phyloP scores from a whole-genome alignment of 2,113 vertebrate species.

The Taxidea taxus region DNA sequence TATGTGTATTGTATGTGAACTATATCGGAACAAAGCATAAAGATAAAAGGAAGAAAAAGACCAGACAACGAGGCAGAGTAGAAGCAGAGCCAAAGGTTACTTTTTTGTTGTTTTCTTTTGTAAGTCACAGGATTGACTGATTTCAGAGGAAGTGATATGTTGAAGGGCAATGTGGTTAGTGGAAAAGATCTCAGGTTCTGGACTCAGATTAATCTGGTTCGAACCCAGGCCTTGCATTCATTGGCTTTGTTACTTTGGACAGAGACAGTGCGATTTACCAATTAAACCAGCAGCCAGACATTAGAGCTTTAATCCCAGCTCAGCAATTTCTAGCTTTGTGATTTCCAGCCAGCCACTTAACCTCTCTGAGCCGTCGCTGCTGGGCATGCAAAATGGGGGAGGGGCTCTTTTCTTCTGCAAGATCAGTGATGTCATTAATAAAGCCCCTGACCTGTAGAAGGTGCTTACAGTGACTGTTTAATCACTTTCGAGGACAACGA shows the following conservation, averaged over 20 bases:
- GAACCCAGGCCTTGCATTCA: rapidly evolving
- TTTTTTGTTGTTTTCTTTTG: background rate
- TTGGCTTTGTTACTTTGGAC: background rate
- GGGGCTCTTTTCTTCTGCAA: background rate
- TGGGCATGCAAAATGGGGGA: too few relatives aligned
- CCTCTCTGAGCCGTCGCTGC: background rate
- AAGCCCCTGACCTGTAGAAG: background rate
- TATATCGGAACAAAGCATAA: background rate
- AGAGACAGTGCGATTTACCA: background rate
- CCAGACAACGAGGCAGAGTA: background rate
- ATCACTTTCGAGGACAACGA: background rate
- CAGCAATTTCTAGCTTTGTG: background rate
- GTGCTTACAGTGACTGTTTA: background rate
- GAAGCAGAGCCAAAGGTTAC: background rate
- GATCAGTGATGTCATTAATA: background rate
- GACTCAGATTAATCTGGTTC: rapidly evolving
- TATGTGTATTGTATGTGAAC: background rate
- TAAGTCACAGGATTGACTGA: background rate
- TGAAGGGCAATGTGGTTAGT: rapidly evolving
- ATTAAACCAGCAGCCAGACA: background rate
- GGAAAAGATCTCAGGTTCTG: background rate
- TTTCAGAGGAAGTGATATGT: too few relatives aligned
- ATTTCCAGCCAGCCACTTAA: background rate
- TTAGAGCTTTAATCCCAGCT: background rate
- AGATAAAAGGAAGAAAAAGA: background rate